Percentiles rank a stretch among this genome's conserved stretches.
phyloP scores from a whole-genome alignment of 2,888 invertebrate species.

The Flexamia atlantica region DNA sequence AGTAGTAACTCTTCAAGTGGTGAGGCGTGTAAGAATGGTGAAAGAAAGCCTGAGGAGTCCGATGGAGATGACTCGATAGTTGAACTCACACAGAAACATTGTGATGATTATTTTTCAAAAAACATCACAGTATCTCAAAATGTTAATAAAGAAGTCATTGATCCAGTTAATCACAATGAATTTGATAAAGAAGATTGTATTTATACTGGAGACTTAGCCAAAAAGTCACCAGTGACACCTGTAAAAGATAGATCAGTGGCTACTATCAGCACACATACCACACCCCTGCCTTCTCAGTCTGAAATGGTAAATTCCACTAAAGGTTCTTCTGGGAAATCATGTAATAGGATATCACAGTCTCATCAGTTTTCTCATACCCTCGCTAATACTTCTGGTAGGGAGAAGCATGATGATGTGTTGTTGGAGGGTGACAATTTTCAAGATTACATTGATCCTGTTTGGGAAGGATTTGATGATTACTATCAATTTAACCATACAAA shows the following conservation, averaged over 20 bases:
- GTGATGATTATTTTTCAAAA: neutral
- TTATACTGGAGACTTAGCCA: neutral
- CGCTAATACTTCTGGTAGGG: neutral
- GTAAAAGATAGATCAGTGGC: neutral
- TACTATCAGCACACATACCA: neutral
- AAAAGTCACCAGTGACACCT: neutral
- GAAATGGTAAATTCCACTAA: neutral
- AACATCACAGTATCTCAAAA: neutral
- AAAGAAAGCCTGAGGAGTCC: neutral
- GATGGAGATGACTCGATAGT: neutral
- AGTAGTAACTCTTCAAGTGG: conserved; percentile 23
- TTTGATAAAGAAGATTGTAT: neutral
- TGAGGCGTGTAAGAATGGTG: neutral
- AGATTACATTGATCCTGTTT: conserved; percentile 64
- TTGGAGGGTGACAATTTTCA: neutral
- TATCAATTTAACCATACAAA: conserved; percentile 35
- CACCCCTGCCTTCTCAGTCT: neutral
- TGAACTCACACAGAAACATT: conserved; percentile 21
- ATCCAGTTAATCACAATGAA: neutral
- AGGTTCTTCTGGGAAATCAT: neutral
- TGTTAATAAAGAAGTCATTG: neutral
- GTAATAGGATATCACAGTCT: neutral
- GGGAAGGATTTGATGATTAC: conserved; percentile 67
- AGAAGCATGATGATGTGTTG: neutral
- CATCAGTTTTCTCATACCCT: neutral